Conservation (phyloP, 2,888 invertebrate genomes). For the Reticulitermes lucifugus region DNA sequence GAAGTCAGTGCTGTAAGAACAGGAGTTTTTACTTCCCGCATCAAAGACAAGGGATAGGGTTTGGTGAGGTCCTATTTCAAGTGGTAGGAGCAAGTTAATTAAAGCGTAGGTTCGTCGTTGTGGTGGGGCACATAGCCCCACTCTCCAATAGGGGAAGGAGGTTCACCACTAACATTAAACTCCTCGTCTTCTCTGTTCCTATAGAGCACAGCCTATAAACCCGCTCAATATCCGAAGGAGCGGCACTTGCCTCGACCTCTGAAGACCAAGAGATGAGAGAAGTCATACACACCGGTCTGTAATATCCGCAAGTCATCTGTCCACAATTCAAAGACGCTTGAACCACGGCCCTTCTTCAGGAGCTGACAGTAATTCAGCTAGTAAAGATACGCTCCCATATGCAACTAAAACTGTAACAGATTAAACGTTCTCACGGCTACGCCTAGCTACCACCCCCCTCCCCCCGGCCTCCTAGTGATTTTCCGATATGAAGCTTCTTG, state of each 20-base stretch:
- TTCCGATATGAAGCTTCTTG: too few relatives aligned
- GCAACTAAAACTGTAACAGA: too few relatives aligned
- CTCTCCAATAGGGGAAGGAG: not conserved
- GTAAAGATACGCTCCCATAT: too few relatives aligned
- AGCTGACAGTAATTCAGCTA: too few relatives aligned
- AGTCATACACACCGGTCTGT: not conserved
- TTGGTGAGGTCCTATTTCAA: not conserved
- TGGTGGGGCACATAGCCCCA: not conserved
- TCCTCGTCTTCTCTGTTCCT: not conserved
- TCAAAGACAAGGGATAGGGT: not conserved
- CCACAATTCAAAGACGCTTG: not conserved
- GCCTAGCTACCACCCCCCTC: too few relatives aligned
- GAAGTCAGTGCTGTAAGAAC: not conserved
- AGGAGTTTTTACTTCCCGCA: not conserved
- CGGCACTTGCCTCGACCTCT: not conserved
- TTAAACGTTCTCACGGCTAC: too few relatives aligned
- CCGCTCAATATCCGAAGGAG: not conserved
- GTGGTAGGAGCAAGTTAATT: constrained; percentile 21
- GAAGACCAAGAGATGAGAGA: not conserved
- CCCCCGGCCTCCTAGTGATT: too few relatives aligned
- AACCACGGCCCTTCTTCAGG: too few relatives aligned
- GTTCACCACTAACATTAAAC: constrained; percentile 10
- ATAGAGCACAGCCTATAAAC: not conserved
- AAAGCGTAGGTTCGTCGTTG: constrained; percentile 21
- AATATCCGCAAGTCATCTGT: not conserved